Evolutionary conservation across 2,888 invertebrate species (phyloP).

Genomic region (Chrysina gloriosa): DNA sequence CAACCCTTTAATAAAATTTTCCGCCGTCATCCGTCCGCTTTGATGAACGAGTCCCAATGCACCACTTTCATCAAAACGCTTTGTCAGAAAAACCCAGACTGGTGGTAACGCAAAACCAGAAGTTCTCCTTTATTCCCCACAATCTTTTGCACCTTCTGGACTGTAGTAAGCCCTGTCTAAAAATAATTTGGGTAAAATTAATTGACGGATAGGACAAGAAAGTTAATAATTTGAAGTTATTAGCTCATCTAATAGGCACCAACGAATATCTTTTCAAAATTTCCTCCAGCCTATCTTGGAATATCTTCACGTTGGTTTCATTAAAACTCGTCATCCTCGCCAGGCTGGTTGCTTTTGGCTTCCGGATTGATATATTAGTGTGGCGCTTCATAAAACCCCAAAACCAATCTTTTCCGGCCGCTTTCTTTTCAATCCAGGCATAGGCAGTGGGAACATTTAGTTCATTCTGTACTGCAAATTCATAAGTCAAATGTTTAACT

Average conservation of each 20-base stretch:
- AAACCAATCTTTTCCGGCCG: not conserved
- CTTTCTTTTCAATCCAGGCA: too few relatives aligned
- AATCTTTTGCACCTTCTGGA: not conserved
- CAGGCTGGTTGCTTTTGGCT: too few relatives aligned
- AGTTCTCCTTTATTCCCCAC: not conserved
- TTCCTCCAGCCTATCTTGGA: not conserved
- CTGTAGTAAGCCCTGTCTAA: not conserved
- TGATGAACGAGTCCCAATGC: not conserved
- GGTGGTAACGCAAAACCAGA: too few relatives aligned
- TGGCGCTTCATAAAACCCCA: not conserved
- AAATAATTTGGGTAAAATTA: not conserved
- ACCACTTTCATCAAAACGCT: not conserved
- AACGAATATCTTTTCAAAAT: too few relatives aligned
- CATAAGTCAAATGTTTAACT: not conserved
- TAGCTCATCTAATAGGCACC: too few relatives aligned
- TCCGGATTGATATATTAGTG: too few relatives aligned
- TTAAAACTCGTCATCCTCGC: too few relatives aligned
- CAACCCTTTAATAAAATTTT: too few relatives aligned
- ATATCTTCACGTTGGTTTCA: not conserved
- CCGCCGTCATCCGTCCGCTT: not conserved
- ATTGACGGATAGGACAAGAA: not conserved
- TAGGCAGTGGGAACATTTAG: not conserved
- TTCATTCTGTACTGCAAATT: not conserved
- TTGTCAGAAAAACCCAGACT: not conserved
- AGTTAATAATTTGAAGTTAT: not conserved